phyloP scores from a whole-genome alignment of 1,140 invertebrate species.

The Rhynchophorus ferrugineus region DNA sequence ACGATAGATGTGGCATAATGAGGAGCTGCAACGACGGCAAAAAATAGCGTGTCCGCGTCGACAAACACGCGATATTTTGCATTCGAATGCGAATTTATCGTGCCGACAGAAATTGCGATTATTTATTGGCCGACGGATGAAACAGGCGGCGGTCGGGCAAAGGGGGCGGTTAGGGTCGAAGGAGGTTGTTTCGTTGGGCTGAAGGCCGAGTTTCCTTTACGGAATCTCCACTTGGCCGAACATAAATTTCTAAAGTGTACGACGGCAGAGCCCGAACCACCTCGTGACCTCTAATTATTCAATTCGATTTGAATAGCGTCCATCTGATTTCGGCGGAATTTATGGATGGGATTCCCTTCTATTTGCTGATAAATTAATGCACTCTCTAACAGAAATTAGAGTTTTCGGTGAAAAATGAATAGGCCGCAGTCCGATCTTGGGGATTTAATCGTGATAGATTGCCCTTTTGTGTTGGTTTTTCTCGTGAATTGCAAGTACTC shows the following conservation, averaged over 20 bases:
- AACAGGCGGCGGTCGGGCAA: not conserved
- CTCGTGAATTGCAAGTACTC: too few relatives aligned
- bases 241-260: not conserved
- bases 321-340: not conserved
- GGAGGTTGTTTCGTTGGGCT: too few relatives aligned
- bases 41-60: not conserved
- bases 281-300: not conserved
- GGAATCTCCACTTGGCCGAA: not conserved
- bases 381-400: not conserved
- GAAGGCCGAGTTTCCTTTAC: not conserved
- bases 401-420: not conserved
- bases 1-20: constrained; percentile 6
- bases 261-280: not conserved
- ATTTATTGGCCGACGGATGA: not conserved
- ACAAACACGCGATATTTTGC: not conserved
- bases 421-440: not conserved
- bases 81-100: not conserved
- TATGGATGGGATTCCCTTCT: not conserved
- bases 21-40: not conserved
- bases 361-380: not conserved
- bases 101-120: not conserved
- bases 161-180: not conserved
- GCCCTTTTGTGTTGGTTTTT: too few relatives aligned
- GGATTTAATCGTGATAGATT: too few relatives aligned
- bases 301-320: not conserved